phyloP scores from a whole-genome alignment of 1,140 invertebrate species.

The Melipona quadrifasciata region DNA sequence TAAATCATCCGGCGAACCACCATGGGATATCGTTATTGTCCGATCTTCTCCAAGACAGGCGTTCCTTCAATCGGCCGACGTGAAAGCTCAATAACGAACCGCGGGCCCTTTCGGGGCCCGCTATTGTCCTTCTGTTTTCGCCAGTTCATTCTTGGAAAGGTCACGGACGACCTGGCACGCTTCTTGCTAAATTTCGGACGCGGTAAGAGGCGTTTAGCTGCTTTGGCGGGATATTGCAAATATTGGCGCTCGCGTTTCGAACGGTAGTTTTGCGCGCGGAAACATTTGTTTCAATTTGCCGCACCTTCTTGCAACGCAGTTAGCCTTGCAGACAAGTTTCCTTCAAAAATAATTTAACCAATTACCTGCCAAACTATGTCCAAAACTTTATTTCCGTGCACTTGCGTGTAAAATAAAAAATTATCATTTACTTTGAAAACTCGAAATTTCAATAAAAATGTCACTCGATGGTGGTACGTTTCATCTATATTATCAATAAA shows the following conservation, averaged over 20 bases:
- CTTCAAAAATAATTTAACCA: no score
- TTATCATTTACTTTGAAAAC: no score
- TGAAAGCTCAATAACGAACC: not conserved
- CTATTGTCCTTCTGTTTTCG: slow-evolving; percentile 11
- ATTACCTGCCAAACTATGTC: no score
- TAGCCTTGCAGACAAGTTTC: no score
- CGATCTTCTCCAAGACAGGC: slow-evolving; percentile 22
- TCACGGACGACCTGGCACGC: not conserved
- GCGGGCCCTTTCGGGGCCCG: not conserved
- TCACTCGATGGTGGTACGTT: no score
- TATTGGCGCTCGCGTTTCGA: not conserved
- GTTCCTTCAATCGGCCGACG: slow-evolving; percentile 14
- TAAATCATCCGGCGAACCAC: slow-evolving; percentile 46
- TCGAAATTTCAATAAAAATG: no score
- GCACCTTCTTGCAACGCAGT: no score
- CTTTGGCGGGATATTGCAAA: not conserved
- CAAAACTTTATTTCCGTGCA: no score
- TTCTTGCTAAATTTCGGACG: not conserved
- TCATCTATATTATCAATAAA: no score
- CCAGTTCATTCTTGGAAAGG: slow-evolving; percentile 5
- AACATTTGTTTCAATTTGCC: no score
- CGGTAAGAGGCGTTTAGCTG: slow-evolving; percentile 7
- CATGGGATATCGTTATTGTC: slow-evolving; percentile 40
- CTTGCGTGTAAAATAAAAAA: no score
- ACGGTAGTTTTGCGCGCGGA: not conserved